Conservation (phyloP, 2,888 invertebrate species). For the Chesias legatella region DNA sequence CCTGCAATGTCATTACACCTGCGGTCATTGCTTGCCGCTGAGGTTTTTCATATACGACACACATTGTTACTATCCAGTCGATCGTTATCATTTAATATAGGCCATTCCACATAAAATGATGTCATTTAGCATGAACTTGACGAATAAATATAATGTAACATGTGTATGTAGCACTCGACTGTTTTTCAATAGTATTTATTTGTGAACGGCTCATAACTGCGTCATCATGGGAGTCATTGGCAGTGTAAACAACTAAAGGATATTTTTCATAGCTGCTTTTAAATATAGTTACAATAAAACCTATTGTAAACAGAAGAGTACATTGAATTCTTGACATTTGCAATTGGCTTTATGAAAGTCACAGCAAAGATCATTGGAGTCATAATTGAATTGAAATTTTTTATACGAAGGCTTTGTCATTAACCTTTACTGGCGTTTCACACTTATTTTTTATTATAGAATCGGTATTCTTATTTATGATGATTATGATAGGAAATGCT, state of each 20-base stretch:
- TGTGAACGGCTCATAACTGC: constrained; percentile 35
- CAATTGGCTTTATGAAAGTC: constrained; percentile 17
- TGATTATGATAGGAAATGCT: too few species aligned
- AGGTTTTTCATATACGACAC: constrained; percentile 11
- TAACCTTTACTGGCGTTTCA: not conserved
- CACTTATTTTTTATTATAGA: not conserved
- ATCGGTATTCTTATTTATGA: not conserved
- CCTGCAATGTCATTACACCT: constrained; percentile 28
- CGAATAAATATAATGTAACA: constrained; percentile 2
- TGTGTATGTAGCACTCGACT: constrained; percentile 14
- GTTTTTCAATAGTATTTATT: constrained; percentile 32
- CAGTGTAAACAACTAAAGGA: constrained; percentile 25
- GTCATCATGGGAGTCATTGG: constrained; percentile 38
- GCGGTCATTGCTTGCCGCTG: constrained; percentile 24
- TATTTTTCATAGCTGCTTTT: constrained; percentile 22
- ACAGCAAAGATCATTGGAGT: constrained; percentile 9
- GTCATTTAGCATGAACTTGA: constrained; percentile 8
- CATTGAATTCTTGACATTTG: constrained; percentile 15
- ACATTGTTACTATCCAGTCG: constrained; percentile 4
- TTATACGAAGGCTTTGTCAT: constrained; percentile 9
- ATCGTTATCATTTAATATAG: constrained; percentile 3
- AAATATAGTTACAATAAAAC: constrained; percentile 19
- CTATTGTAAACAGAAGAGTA: constrained; percentile 16
- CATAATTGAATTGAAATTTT: constrained; percentile 16
- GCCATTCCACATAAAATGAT: constrained; percentile 5